Evolutionary conservation across 2,888 invertebrate species (phyloP), one percentile per base, ranked within the genome.

Genomic region (Gymnoscelis rufifasciata): DNA sequence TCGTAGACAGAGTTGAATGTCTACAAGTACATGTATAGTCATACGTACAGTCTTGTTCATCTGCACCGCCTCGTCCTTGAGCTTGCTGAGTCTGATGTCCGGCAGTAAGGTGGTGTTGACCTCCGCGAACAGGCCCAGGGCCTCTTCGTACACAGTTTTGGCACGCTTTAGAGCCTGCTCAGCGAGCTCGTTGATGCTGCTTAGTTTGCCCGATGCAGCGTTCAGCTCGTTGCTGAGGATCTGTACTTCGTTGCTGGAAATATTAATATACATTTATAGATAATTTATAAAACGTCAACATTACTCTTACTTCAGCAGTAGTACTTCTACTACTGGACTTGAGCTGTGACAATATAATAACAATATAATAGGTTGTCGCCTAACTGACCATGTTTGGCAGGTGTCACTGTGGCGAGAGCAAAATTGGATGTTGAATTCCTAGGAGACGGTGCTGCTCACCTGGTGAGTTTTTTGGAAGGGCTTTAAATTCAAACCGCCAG

Each of bases 51-150:
- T 93, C 41, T 89, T 87, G 58, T 92, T 93, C 56, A 96, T 92
- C 6, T 82, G 81, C 1, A 90, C 84, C 0, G 96, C 92, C 50
- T 94, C 92, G 2, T 88, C 86, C 56, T 92, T 93, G 41, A 97
- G 84, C 54, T 90, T 83, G 1, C 88, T 88, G 0, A 95, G 88
- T 69, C 97, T 92, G 10, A 96, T 91, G 15, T 92, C 90, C 0
- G 97, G 97, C 13, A 97, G 86, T 19, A 91, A 88, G 0, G 97
- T 90, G 27, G 93, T 93, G 51, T 93, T 92, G 1, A 97, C 95
- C 60, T 95, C 93, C 0, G 93, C 93, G 57, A 95, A 92, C 3
- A 97, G 86, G 1, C 93, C 92, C 11, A 97, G 82, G 0, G 97
- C 96, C 50, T 95, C 93, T 11, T 95, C 92, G 66, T 95, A 94